A percentile compares a stretch with the other conserved stretches of the same genome.
Evolutionary conservation across 2,797 vertebrate genomes (phyloP).

Genomic region (Picus viridis): DNA sequence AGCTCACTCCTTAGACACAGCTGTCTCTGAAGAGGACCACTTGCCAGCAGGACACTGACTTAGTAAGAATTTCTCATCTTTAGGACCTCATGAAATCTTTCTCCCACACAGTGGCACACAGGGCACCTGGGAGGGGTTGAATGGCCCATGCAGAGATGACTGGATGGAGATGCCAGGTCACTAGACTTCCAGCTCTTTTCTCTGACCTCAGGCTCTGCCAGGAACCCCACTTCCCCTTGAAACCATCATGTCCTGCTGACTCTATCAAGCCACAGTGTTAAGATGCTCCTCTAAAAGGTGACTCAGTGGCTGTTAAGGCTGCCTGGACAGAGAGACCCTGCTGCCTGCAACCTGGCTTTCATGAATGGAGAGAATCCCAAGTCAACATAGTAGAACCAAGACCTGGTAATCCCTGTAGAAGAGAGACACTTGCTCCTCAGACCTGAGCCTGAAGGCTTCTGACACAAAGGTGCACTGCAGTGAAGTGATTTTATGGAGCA

Average conservation of each 20-base stretch:
- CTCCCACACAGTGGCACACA: neutral
- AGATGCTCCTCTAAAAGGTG: neutral
- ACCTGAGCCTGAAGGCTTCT: constrained; percentile 10
- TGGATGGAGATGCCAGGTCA: neutral
- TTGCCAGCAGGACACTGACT: neutral
- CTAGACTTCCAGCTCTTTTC: neutral
- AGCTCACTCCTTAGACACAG: neutral
- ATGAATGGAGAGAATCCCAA: neutral
- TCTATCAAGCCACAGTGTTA: neutral
- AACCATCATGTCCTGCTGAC: neutral
- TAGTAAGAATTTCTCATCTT: neutral
- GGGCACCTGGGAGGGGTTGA: neutral
- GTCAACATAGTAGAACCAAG: neutral
- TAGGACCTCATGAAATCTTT: neutral
- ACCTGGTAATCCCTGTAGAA: neutral
- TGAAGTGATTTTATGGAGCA: neutral
- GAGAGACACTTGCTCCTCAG: neutral
- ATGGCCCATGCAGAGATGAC: neutral
- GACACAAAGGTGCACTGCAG: neutral
- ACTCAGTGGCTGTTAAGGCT: neutral
- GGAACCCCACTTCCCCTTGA: neutral
- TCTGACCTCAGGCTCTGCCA: neutral
- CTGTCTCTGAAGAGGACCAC: neutral
- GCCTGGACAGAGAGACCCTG: neutral
- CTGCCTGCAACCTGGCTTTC: neutral